These are phyloP conservation scores for Galerucella nymphaeae DNA, from an alignment of 2,888 invertebrate genomes.

Conservation along the genomic window DNA sequence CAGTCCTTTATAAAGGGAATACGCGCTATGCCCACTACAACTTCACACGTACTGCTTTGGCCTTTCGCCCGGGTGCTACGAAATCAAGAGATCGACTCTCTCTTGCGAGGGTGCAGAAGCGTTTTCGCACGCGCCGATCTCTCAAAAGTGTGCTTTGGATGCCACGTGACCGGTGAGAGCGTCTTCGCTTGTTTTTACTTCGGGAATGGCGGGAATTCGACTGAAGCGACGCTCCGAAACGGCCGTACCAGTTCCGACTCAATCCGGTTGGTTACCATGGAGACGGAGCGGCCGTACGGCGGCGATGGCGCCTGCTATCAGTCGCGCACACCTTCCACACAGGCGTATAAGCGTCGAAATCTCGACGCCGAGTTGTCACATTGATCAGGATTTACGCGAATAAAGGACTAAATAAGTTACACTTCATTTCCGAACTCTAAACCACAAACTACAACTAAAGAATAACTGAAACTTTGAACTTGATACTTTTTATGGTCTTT, in stretches of 20 bases:
- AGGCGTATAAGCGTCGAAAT: slow-evolving; percentile 12
- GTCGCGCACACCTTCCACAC: slow-evolving; percentile 25
- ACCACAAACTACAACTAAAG: neutral
- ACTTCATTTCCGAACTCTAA: neutral
- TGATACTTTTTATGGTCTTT: too few relatives aligned
- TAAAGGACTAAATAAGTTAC: slow-evolving; percentile 7
- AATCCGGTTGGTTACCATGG: slow-evolving; percentile 62
- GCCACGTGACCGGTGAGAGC: slow-evolving; percentile 52
- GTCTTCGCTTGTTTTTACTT: slow-evolving; percentile 62
- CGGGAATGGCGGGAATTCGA: slow-evolving; percentile 62
- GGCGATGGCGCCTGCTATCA: slow-evolving; percentile 59
- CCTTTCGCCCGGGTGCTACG: slow-evolving; percentile 41
- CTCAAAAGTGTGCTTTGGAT: slow-evolving; percentile 34
- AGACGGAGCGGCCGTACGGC: slow-evolving; percentile 62
- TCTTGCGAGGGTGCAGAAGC: slow-evolving; percentile 34
- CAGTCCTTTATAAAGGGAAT: slow-evolving; percentile 26
- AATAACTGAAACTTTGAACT: neutral
- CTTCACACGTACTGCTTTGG: slow-evolving; percentile 32
- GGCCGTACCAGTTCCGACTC: slow-evolving; percentile 58
- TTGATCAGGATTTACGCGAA: slow-evolving; percentile 30
- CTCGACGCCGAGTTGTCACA: slow-evolving; percentile 30
- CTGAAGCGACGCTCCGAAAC: slow-evolving; percentile 49
- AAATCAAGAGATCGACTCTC: slow-evolving; percentile 45
- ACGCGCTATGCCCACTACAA: slow-evolving; percentile 34
- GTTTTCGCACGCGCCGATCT: slow-evolving; percentile 61